A percentile compares a stretch with the other conserved stretches of the same genome.
Conservation (phyloP, 2,113 vertebrate genomes). For the Chaetura pelagica region DNA sequence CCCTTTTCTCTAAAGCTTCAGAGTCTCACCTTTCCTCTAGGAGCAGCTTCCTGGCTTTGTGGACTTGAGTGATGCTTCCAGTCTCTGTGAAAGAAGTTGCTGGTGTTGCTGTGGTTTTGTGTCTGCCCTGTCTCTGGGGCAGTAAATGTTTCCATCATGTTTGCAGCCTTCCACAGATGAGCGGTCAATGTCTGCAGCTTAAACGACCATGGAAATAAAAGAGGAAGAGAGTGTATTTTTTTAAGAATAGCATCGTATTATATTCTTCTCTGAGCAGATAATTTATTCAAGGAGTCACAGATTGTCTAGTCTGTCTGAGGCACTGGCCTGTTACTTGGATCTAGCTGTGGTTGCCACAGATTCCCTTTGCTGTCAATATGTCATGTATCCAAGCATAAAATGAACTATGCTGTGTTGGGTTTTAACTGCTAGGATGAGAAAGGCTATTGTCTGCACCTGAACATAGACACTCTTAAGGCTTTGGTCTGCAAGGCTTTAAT, state of each 20-base stretch:
- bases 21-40: background rate
- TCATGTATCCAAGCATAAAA: conserved; percentile 25
- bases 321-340: background rate
- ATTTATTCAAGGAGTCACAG: conserved; percentile 47
- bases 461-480: background rate
- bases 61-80: background rate
- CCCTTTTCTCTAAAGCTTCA: background rate
- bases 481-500: background rate
- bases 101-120: background rate
- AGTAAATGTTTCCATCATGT: background rate
- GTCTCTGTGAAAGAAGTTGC: background rate
- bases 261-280: conserved; percentile 18
- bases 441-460: background rate
- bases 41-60: background rate
- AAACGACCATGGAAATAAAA: background rate
- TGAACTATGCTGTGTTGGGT: background rate
- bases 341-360: background rate
- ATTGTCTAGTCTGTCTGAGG: conserved; percentile 15
- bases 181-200: background rate
- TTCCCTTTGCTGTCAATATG: conserved; percentile 23
- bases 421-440: background rate
- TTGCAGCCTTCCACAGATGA: background rate
- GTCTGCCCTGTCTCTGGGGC: background rate
- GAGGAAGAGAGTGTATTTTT: background rate
- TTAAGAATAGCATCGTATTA: background rate